Conservation (phyloP, 1,140 invertebrate genomes). For the Temnothorax nylanderi region DNA sequence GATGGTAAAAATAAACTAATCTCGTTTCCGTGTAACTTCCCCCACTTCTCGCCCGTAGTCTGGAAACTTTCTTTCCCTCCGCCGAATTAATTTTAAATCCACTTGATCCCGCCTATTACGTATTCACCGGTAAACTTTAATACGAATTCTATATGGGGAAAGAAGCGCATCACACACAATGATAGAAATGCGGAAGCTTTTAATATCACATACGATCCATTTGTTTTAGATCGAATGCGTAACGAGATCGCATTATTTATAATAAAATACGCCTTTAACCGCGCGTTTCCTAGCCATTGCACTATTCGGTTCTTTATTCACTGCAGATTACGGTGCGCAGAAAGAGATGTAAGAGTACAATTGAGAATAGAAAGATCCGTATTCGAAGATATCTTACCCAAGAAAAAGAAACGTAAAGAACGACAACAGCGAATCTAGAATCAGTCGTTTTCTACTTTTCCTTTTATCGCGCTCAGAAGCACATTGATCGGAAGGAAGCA, state of each 20-base stretch:
- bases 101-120: conserved; percentile 22
- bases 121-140: conserved; percentile 30
- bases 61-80: conserved; percentile 31
- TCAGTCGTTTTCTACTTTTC: conserved; percentile 22
- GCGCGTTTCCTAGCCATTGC: neutral
- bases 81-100: conserved; percentile 48
- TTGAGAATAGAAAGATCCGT: neutral
- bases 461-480: neutral
- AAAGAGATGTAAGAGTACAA: conserved; percentile 1
- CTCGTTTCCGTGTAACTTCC: conserved; percentile 26
- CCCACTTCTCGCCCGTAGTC: conserved; percentile 7
- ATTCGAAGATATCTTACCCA: neutral
- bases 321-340: neutral
- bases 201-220: neutral
- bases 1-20: conserved; percentile 58
- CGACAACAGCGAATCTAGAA: neutral
- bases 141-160: neutral
- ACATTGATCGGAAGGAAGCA: conserved; percentile 28
- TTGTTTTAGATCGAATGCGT: neutral
- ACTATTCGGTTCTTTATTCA: neutral
- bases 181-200: neutral
- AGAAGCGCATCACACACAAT: neutral
- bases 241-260: neutral
- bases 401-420: neutral
- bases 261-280: neutral